A percentile compares a stretch with the other conserved stretches of the same genome.
These are phyloP conservation scores for Hydrolagus colliei DNA, from an alignment of 2,797 vertebrate genomes.

Conservation along the genomic window DNA sequence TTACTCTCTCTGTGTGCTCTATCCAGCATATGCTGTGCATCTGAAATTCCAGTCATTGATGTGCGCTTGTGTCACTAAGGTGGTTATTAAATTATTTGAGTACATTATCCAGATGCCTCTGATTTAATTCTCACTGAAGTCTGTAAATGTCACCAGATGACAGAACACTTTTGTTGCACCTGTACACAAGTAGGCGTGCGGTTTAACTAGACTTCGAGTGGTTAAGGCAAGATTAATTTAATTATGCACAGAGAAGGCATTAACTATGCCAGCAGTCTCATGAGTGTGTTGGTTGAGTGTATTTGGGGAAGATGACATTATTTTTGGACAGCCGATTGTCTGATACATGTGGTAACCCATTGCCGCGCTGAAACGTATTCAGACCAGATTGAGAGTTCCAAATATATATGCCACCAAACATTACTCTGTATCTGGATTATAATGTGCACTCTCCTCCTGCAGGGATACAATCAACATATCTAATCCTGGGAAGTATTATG, in stretches of 20 bases:
- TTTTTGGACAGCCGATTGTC: neutral
- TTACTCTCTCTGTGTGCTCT: neutral
- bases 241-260: neutral
- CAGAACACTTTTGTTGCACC: neutral
- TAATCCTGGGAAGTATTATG: too few relatives aligned
- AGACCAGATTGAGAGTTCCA: too few relatives aligned
- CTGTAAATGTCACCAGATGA: too few relatives aligned
- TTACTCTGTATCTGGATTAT: too few relatives aligned
- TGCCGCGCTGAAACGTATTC: too few relatives aligned
- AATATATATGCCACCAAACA: too few relatives aligned
- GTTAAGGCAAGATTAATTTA: neutral
- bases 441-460: too few relatives aligned
- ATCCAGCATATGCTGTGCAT: neutral
- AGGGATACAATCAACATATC: too few relatives aligned
- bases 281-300: neutral
- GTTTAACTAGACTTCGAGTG: neutral
- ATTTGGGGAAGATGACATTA: too few relatives aligned
- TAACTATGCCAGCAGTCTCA: neutral
- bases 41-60: conserved; percentile 15
- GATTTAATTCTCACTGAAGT: neutral
- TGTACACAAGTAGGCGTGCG: neutral
- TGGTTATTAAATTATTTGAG: neutral
- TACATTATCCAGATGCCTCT: neutral
- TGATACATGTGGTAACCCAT: too few relatives aligned
- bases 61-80: conserved; percentile 1